These are phyloP conservation scores for Sepioteuthis lessoniana DNA, from an alignment of 2,888 invertebrate species.

Conservation along the genomic window DNA sequence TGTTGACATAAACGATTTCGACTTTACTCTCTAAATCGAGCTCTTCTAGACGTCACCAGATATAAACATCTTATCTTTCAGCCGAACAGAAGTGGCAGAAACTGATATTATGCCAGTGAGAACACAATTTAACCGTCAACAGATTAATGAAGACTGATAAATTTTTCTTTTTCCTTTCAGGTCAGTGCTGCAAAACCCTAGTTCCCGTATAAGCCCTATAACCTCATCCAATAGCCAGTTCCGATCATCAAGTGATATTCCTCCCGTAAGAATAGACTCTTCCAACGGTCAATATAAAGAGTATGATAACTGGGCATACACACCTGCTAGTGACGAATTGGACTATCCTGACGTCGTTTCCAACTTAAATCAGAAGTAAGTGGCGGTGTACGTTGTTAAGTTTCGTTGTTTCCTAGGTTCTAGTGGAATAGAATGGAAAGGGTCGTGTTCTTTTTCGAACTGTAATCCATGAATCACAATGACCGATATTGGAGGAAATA, in stretches of 20 bases:
- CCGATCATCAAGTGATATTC: not conserved
- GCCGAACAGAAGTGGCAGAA: not conserved
- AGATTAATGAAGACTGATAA: no score
- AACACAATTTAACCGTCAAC: no score
- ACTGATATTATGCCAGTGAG: no score
- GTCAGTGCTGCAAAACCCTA: not conserved
- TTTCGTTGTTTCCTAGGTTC: no score
- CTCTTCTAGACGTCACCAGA: no score
- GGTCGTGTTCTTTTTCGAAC: not conserved
- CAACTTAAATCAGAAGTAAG: not conserved
- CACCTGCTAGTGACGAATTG: not conserved
- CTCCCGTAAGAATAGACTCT: not conserved
- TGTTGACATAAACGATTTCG: no score
- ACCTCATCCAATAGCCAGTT: no score
- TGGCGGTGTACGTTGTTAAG: not conserved
- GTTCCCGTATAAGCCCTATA: no score
- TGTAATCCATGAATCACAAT: no score
- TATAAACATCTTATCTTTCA: no score
- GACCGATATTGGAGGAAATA: no score
- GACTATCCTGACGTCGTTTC: conserved; percentile 37
- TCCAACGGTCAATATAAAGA: not conserved
- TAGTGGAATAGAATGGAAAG: no score
- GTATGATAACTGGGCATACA: not conserved
- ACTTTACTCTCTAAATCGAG: not conserved
- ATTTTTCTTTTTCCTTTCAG: not conserved